Evolutionary conservation across 53 echinoderm and acorn worm species (phyloP), one percentile per base, ranked within the genome.

Genomic region (Astropecten irregularis): DNA sequence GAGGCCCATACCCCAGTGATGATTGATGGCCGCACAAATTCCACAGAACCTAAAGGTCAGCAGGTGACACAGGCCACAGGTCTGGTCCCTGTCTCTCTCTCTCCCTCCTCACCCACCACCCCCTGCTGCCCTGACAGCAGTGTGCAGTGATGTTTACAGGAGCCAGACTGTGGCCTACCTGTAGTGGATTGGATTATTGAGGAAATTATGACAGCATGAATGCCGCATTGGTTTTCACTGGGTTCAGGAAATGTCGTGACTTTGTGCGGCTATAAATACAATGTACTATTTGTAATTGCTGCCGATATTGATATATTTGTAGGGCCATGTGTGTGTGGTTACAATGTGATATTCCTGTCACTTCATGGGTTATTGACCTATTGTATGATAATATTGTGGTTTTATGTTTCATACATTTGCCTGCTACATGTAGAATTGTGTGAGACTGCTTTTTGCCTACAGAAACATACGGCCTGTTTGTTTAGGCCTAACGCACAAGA

Each of bases 181-280:
- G 71, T 71, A 29, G 34, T 18, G 51, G 71, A 33, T 25, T 16
- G 49, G 35, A 30, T 51, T 15, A 11, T 10, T 30, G 62, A 77
- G 77, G 77, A 77, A 77, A 77, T 62, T 56, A 62, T 77, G 77
- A 51, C 77, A 28, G 77, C 62, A 61, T 77, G 77, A 77, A 20
- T 27, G 40, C 39, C 1, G 76, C 44, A 68, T 68, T 64, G 64
- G 64, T 64, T 52, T 67, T 36, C 38, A 39, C 25, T 42, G 42
- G 6, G 42, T 11, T 11, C 74, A 74, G 55, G 74, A 55, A 56
- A 74, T 55, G 39, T 22, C 74, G 25, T 37, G 57, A n/a, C 55
- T 35, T 42, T n/a, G n/a, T n/a, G n/a, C n/a, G n/a, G n/a, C 68
- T 44, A 68, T 38, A 68, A 68, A 68, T 74, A 74, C 39, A 6